These are phyloP conservation scores for Jaculus jaculus DNA, from an alignment of 2,113 vertebrate species.

Conservation along the genomic window DNA sequence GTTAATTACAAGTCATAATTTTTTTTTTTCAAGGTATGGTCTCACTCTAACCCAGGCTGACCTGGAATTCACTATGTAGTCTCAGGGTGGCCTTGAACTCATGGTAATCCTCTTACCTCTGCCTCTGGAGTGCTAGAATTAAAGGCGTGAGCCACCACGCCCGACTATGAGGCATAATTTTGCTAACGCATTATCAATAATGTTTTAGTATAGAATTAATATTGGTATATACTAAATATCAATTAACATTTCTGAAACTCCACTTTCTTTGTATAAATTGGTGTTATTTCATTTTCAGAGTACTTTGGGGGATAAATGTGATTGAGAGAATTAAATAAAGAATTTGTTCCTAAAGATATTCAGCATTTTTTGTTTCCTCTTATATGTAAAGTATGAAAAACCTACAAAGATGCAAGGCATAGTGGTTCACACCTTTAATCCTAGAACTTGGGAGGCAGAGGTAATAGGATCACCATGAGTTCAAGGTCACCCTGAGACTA, in stretches of 20 bases:
- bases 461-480: too few species aligned
- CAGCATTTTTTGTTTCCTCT: neutral
- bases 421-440: too few species aligned
- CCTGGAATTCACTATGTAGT: too few species aligned
- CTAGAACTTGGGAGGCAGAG: too few species aligned
- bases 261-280: conserved; percentile 28
- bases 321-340: neutral
- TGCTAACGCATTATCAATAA: neutral
- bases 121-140: too few species aligned
- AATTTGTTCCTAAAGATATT: neutral
- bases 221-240: neutral
- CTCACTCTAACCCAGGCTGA: too few species aligned
- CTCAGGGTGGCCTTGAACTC: too few species aligned
- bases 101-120: too few species aligned
- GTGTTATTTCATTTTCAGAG: neutral
- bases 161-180: conserved; percentile 14
- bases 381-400: neutral
- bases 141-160: too few species aligned
- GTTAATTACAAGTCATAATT: too few species aligned
- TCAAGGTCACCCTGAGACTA: too few species aligned
- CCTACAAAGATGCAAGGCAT: neutral
- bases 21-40: too few species aligned
- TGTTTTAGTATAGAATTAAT: neutral
- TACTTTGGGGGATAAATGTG: neutral
- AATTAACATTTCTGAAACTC: neutral